These are phyloP conservation scores for Diglossa cyanea DNA, from an alignment of 2,797 vertebrate species.

Conservation along the genomic window DNA sequence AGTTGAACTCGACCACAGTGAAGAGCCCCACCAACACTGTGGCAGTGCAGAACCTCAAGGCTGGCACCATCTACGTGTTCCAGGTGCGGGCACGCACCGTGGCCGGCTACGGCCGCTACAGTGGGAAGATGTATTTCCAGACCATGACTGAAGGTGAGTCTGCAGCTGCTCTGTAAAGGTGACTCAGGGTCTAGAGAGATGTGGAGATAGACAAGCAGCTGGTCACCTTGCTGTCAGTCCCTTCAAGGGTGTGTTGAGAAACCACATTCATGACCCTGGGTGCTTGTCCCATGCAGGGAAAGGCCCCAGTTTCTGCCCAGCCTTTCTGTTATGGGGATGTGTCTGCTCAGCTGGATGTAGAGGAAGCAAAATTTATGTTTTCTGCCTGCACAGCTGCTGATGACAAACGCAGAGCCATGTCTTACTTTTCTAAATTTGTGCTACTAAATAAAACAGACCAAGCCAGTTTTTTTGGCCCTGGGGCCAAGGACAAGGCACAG, in stretches of 20 bases:
- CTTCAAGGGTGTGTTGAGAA: background rate
- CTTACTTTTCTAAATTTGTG: background rate
- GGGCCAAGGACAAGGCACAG: background rate
- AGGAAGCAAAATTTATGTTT: background rate
- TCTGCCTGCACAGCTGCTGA: background rate
- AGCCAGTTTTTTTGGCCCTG: constrained; percentile 11
- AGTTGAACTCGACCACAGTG: constrained; percentile 87
- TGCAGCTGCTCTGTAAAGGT: background rate
- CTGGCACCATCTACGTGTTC: constrained; percentile 94
- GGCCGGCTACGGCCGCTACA: constrained; percentile 93
- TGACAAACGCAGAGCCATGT: background rate
- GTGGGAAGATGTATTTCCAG: constrained; percentile 98
- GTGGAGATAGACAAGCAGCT: background rate
- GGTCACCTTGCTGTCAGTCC: background rate
- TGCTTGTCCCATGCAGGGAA: background rate
- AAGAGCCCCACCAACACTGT: constrained; percentile 93
- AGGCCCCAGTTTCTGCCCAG: background rate
- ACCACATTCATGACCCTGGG: background rate
- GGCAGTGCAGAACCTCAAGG: constrained; percentile 84
- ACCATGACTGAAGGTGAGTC: constrained; percentile 95
- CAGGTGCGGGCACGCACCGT: constrained; percentile 95
- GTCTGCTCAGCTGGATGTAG: background rate
- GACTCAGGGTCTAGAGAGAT: background rate
- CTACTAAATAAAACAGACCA: background rate
- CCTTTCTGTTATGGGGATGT: background rate